Base-by-base conservation (phyloP, 2,797 vertebrate genomes). In the Ambastaia sidthimunki region DNA sequence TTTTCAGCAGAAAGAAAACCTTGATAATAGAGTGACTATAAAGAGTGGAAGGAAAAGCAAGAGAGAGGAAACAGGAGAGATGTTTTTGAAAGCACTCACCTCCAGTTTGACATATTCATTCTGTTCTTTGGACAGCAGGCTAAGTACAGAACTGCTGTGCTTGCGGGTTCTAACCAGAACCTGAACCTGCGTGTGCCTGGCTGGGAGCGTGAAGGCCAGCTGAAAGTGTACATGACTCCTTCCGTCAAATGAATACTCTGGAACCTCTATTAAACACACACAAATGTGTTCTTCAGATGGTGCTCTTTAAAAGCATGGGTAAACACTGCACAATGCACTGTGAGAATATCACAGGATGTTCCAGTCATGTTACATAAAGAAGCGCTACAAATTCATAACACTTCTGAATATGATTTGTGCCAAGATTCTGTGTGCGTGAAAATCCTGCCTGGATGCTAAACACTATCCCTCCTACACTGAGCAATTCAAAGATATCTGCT, bases 161-260 rank as follows among this genome's bases (percentile, higher is more conserved):
- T 95, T 94, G n/a, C 95, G 93, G 1, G 95, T 97, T 74, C 96
- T 93, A 60, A 97, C 83, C 90, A 95, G 88, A n/a, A 94, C 93
- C 85, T 95, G 93, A 23, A 95, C 87, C 85, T 85, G 91, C 0
- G 93, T 97, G 88, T 92, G 92, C 10, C 95, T 92, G 21, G 93
- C 84, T 0, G 93, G 89, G 59, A 94, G 84, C 0, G 88, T 85
- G 4, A 92, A 74, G 0, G 89, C 83, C 65, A 96, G 82, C 90
- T 94, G 93, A 86, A 93, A 96, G 60, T 91, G 94, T 21, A 95
- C 85, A 18, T 95, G 90, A 80, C 95, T 95, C 81, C 93, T 93
- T 1, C 93, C 92, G 55, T 94, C 95, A 60, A 96, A 96, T 12
- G 90, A 94, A 72, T 93, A 95, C 81, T 96, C 94, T 3, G 91